Percentiles rank a stretch among this genome's conserved stretches.
These are phyloP conservation scores for Oasisia sp. DNA, from an alignment of 2,888 invertebrate genomes.

Conservation along the genomic window DNA sequence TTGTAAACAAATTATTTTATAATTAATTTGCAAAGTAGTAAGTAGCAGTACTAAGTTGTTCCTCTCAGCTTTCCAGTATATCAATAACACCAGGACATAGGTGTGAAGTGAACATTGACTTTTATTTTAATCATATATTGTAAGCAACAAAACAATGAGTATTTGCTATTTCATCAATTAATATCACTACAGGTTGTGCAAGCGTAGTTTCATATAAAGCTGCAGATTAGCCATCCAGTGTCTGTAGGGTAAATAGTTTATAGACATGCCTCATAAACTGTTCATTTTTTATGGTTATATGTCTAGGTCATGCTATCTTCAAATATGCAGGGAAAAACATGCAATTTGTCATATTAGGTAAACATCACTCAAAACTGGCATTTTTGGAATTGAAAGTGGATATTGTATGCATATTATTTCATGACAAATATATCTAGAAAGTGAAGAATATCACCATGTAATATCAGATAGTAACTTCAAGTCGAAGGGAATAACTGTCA, in stretches of 20 bases:
- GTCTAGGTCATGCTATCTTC: no score
- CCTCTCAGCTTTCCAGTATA: no score
- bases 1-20: no score
- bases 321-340: background rate
- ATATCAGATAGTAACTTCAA: background rate
- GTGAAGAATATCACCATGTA: background rate
- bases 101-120: background rate
- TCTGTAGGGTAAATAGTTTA: background rate
- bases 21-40: no score
- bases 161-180: background rate
- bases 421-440: background rate
- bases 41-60: no score
- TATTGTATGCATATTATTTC: background rate
- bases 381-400: background rate
- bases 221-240: background rate
- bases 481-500: background rate
- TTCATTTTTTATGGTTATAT: no score
- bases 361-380: background rate
- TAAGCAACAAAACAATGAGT: background rate
- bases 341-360: background rate
- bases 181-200: background rate
- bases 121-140: background rate
- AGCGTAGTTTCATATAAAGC: background rate
- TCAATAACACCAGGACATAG: background rate
- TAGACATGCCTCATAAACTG: no score